Evolutionary conservation across 2,113 vertebrate species (phyloP).

Genomic region (Phrynosoma blainvillii): DNA sequence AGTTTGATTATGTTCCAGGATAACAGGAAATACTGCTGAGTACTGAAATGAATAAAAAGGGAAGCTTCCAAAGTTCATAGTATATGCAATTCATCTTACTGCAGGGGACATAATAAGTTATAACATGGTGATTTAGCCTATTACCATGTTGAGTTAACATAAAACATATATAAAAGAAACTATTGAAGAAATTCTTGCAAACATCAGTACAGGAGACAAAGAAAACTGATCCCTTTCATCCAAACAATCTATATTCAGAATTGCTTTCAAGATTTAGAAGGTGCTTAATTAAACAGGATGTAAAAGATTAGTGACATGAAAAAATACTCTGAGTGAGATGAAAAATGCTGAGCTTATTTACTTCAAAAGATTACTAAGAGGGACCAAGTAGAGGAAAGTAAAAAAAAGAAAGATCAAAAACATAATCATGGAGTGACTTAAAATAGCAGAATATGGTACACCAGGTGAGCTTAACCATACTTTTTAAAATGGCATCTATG

Average conservation of each 20-base stretch:
- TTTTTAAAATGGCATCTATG: neutral
- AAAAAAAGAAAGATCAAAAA: neutral
- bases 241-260: neutral
- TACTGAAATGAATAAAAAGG: constrained; percentile 36
- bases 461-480: neutral
- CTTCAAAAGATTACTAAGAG: neutral
- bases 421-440: neutral
- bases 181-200: neutral
- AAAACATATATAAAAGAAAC: neutral
- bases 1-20: constrained; percentile 6
- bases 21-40: constrained; percentile 43
- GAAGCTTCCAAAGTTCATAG: constrained; percentile 40
- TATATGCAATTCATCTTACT: constrained; percentile 39
- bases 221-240: neutral
- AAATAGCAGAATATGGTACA: neutral
- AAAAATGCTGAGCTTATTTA: neutral
- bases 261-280: neutral
- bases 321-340: neutral
- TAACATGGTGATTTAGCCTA: constrained; percentile 23
- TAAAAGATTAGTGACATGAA: neutral
- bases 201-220: neutral
- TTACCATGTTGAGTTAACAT: constrained; percentile 22
- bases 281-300: neutral
- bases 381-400: neutral
- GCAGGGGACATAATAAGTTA: neutral